Evolutionary conservation across 2,797 vertebrate species (phyloP).

Genomic region (Gorsachius magnificus): DNA sequence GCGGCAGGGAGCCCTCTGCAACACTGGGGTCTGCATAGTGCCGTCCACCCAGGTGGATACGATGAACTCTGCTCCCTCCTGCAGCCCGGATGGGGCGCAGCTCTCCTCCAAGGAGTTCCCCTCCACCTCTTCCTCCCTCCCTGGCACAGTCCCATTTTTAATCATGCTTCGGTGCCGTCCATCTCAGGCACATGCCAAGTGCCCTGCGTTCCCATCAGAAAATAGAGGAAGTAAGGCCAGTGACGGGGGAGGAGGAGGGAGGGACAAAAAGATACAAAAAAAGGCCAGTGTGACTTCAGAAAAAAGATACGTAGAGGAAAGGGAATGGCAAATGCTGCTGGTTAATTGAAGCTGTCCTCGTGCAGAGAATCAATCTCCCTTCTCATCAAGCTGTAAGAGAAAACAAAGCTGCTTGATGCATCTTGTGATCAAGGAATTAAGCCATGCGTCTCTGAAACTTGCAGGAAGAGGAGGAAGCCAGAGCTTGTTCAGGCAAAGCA

Average conservation of each 20-base stretch:
- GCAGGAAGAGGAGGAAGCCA: background rate
- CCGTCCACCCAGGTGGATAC: accelerated
- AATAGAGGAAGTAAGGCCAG: background rate
- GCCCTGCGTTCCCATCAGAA: background rate
- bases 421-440: background rate
- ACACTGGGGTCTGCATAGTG: background rate
- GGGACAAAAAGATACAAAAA: background rate
- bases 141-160: accelerated
- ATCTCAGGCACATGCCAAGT: accelerated
- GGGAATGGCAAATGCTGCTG: background rate
- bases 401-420: background rate
- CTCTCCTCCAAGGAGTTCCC: background rate
- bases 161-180: background rate
- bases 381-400: background rate
- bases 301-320: background rate
- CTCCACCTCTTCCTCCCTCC: background rate
- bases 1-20: background rate
- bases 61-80: background rate
- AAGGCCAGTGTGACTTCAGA: background rate
- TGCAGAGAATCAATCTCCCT: background rate
- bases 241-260: accelerated
- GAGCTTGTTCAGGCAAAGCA: background rate
- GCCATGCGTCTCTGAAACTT: background rate
- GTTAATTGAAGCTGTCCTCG: background rate
- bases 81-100: accelerated